Conservation (phyloP, 1,140 invertebrate species). For the Drosophila bocqueti region DNA sequence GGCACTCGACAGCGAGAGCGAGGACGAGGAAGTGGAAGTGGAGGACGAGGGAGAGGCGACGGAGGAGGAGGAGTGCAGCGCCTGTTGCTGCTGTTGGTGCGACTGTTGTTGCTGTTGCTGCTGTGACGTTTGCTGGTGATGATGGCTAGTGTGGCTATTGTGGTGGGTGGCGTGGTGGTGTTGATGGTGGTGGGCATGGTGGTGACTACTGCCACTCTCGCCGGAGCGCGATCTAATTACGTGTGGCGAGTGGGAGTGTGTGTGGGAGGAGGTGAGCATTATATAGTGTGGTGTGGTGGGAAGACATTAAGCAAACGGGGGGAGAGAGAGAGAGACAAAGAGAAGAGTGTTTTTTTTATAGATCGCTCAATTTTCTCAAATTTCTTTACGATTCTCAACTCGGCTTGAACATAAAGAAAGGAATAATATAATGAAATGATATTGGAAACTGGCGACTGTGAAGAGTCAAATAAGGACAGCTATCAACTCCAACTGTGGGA, state of each 20-base stretch:
- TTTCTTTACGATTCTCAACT: conserved; percentile 6
- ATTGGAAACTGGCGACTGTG: neutral
- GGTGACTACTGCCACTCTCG: conserved; percentile 75
- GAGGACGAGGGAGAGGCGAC: conserved; percentile 17
- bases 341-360: conserved; percentile 40
- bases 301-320: conserved; percentile 71
- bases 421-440: neutral
- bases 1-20: conserved; percentile 21
- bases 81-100: conserved; percentile 52
- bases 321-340: conserved; percentile 56
- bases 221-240: conserved; percentile 81
- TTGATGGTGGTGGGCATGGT: conserved; percentile 66
- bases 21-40: conserved; percentile 35
- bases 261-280: conserved; percentile 5
- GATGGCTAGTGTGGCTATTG: conserved; percentile 46
- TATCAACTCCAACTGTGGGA: neutral
- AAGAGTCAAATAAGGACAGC: neutral
- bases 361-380: conserved; percentile 16
- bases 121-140: conserved; percentile 38
- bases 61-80: conserved; percentile 39
- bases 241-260: conserved; percentile 12
- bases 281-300: conserved; percentile 30
- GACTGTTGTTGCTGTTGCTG: conserved; percentile 39
- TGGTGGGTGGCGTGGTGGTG: conserved; percentile 55
- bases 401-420: neutral